Evolutionary conservation across 1,140 invertebrate species (phyloP), one percentile per base, ranked within the genome.

Genomic region (Coptotermes formosanus): DNA sequence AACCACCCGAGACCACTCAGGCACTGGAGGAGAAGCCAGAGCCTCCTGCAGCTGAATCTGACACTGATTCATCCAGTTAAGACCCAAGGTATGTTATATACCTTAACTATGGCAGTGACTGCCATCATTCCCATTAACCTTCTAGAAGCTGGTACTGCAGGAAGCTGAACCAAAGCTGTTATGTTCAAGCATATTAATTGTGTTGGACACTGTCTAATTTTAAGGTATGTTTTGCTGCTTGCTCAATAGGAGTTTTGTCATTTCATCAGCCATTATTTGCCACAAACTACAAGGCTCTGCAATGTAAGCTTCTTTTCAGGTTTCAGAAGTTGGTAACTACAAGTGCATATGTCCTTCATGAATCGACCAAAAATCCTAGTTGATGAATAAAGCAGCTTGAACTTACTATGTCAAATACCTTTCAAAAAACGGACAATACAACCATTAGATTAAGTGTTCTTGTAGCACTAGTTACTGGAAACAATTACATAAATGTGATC

Each of bases 1-100:
- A 87, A 44, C 88, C 90, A 83, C 87, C 89, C 59, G 89, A 90
- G 85, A 87, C 88, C 30, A 55, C 87, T 16, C 88, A 87, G 4
- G 30, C 30, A 14, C 82, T 85, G 52, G 44, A 83, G 44, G 85
- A 86, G 23, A 83, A 83, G 30, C 88, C 90, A 82, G 88, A 90
- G 23, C 88, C 88, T 6, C 90, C 91, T 38, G 89, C 92, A 44
- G 90, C 91, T 32, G n/a, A 25, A 8, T 25, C 64, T 25, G 90
- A 90, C 86, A 92, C 93, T 82, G 92, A 93, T 86, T 91, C 89
- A 23, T 85, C 85, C 4, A 85, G 85, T 82, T 85, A 85, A 81
- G 55, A 30, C n/a, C 11, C n/a, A 30, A 75, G 64, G 64, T 75
- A 30, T 55, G 52, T 55, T 19, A 55, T 4, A 55, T 55, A 21